phyloP scores from a whole-genome alignment of 1,140 invertebrate genomes.

The Danaus plexippus region DNA sequence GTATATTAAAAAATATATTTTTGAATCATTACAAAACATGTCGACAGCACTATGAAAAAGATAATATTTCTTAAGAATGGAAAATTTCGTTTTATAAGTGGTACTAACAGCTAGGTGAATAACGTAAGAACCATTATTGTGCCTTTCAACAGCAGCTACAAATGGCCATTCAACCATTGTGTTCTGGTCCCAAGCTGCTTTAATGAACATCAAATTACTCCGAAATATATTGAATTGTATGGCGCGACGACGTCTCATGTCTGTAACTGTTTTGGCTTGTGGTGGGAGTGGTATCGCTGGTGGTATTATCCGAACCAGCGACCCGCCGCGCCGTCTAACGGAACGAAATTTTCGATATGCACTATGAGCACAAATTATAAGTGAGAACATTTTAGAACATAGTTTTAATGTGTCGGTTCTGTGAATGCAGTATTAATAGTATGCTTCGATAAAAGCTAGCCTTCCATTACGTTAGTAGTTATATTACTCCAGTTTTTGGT shows the following conservation, averaged over 20 bases:
- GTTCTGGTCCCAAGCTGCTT: constrained; percentile 66
- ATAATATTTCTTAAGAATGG: constrained; percentile 12
- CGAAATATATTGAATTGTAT: constrained; percentile 70
- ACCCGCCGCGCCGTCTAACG: constrained; percentile 57
- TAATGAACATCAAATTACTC: constrained; percentile 71
- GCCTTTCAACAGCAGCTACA: constrained; percentile 64
- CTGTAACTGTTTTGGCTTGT: constrained; percentile 45
- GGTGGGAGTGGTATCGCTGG: constrained; percentile 42
- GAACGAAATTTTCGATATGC: constrained; percentile 66
- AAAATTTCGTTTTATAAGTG: constrained; percentile 52
- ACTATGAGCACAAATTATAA: constrained; percentile 69
- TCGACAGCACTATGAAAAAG: constrained; percentile 3
- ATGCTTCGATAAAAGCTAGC: not conserved
- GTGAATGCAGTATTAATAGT: constrained; percentile 11
- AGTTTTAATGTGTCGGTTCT: constrained; percentile 45
- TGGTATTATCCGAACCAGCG: constrained; percentile 52
- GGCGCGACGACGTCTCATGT: constrained; percentile 59
- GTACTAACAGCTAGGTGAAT: constrained; percentile 57
- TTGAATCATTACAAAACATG: not conserved
- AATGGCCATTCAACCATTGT: constrained; percentile 71
- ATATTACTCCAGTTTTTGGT: no score
- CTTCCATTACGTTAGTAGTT: no score
- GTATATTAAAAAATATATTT: no score
- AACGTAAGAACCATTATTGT: constrained; percentile 60
- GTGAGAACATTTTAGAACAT: constrained; percentile 68